Conservation (phyloP, 2,113 vertebrate species). For the Pseudonaja textilis region DNA sequence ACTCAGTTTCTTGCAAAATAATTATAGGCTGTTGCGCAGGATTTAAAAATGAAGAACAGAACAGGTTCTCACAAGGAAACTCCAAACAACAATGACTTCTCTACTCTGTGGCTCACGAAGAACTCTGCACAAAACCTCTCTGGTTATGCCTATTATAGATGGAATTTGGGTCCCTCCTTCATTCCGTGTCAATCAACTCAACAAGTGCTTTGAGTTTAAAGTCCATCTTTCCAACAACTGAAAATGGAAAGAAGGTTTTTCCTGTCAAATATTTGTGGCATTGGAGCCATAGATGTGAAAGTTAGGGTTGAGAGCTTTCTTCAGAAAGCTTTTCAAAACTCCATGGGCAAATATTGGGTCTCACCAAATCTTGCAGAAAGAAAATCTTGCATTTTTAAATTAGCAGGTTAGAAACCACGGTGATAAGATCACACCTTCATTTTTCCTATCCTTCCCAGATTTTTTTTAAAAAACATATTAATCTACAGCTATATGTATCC, state of each 20-base stretch:
- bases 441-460: conserved; percentile 11
- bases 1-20: not conserved
- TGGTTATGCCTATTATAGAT: not conserved
- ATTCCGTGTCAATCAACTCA: not conserved
- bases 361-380: not conserved
- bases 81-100: too few relatives aligned
- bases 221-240: not conserved
- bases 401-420: conserved; percentile 10
- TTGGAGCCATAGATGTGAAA: not conserved
- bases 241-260: not conserved
- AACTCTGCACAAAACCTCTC: not conserved
- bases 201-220: not conserved
- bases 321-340: not conserved
- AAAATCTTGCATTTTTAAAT: conserved; percentile 8
- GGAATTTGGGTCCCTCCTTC: not conserved
- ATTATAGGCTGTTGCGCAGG: not conserved
- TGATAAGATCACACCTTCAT: not conserved
- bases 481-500: not conserved
- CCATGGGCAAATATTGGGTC: not conserved
- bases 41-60: not conserved
- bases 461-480: not conserved
- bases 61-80: not conserved
- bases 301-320: not conserved
- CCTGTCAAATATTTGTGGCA: not conserved
- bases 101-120: not conserved